These are phyloP conservation scores for Bradypodion ventrale DNA, from an alignment of 2,797 vertebrate species.

Conservation along the genomic window DNA sequence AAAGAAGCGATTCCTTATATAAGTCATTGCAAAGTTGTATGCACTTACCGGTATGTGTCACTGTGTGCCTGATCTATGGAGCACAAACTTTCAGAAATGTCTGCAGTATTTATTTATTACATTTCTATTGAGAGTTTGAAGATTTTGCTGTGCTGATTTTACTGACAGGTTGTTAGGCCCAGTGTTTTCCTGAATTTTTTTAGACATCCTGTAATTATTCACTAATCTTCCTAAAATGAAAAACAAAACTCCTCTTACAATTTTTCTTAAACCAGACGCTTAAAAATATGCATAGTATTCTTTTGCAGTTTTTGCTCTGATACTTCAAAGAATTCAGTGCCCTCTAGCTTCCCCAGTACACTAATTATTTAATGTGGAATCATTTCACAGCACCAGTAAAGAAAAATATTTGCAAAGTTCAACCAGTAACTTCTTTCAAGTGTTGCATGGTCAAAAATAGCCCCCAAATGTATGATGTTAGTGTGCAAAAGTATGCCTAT, in stretches of 20 bases:
- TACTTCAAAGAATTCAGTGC: conserved; percentile 45
- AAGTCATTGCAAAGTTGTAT: neutral
- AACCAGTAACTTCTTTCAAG: neutral
- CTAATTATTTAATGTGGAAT: neutral
- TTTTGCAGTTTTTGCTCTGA: neutral
- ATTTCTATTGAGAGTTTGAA: neutral
- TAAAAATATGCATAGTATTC: no score
- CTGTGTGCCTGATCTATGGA: neutral
- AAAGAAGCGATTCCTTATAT: neutral
- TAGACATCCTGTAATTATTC: neutral
- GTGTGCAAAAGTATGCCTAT: neutral
- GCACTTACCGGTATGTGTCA: no score
- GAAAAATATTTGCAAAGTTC: neutral
- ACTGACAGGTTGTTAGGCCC: neutral
- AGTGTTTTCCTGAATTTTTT: conserved; percentile 7
- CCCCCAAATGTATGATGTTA: neutral
- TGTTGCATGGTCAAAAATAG: neutral
- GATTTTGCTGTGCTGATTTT: neutral
- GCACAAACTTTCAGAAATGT: neutral
- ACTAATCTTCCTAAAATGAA: neutral
- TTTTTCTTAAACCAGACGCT: neutral
- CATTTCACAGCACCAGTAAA: neutral
- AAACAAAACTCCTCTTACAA: neutral
- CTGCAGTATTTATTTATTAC: neutral
- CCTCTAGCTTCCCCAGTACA: conserved; percentile 50